Evolutionary conservation across 30 jellyfish, hydroid and myxozoan genomes (phyloP), one percentile per base, ranked within the genome.

Genomic region (Aurelia coerulea): DNA sequence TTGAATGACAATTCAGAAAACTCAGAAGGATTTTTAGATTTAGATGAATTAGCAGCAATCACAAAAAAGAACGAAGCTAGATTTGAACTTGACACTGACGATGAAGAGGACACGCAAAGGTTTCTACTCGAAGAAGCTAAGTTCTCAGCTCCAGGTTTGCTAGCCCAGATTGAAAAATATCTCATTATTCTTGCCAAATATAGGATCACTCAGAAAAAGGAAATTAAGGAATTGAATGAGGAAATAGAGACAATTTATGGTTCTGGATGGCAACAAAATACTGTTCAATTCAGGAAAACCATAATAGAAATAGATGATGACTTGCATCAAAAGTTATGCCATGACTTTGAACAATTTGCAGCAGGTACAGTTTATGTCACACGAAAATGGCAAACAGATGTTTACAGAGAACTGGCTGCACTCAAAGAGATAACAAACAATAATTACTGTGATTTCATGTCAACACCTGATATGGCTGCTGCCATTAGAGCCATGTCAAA

Each of bases 381-480:
- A 31, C 76, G 98, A 32, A 82, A 79, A 67, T 91, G 98, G 98
- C 98, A 91, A 65, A 91, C 96, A 11, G 66, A 66, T 16, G 87
- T 82, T 10, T 91, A 85, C 79, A 72, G 93, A 79, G 96, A 91
- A 65, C 35, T 80, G 18, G 90, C 86, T 56, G 90, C 88, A 13
- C 73, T 91, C 19, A 78, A 74, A 12, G 95, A 86, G 60, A 46
- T 74, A 5, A 75, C 19, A 64, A 64, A 76, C 33, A 71, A 81
- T 46, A 75, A 73, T 18, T 63, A 41, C 62, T 74, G 50, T 68
- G 95, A 83, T 65, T 69, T 90, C 60, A 41, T 59, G 80, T 80
- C 88, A 23, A 59, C 97, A 49, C 85, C 97, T 6, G 87, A 78
- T 39, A 56, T 60, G 31, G 76, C 81, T 5, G 76, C 74, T 19